Conservation (phyloP, 2,113 vertebrate species). For the Ageneiosus marmoratus region DNA sequence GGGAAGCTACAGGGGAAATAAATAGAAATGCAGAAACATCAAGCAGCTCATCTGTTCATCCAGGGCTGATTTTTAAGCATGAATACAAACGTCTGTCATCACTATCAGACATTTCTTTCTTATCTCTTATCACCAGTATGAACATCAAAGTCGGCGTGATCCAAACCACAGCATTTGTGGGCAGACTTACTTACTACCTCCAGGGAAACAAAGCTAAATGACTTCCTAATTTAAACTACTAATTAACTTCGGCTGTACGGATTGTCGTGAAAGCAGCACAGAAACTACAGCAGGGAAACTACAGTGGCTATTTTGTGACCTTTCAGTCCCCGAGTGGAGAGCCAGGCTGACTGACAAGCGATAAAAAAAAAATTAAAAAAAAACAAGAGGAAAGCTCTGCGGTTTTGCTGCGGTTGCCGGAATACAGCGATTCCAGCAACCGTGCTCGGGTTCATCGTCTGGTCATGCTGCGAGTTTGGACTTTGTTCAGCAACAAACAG, state of each 20-base stretch:
- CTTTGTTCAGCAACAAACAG: not conserved
- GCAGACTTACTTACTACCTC: not conserved
- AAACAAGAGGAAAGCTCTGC: conserved; percentile 4
- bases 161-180: not conserved
- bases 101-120: not conserved
- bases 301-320: conserved; percentile 23
- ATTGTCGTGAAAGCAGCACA: conserved; percentile 11
- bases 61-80: not conserved
- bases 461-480: not conserved
- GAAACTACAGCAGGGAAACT: conserved; percentile 9
- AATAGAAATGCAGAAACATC: not conserved
- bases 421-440: conserved; percentile 7
- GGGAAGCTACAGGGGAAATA: not conserved
- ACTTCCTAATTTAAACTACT: conserved; percentile 13
- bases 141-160: not conserved
- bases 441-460: conserved; percentile 16
- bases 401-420: not conserved
- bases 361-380: too few relatives aligned
- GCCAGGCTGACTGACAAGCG: conserved; percentile 13
- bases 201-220: not conserved
- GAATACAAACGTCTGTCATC: too few relatives aligned
- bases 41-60: conserved; percentile 20
- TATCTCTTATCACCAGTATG: not conserved
- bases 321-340: not conserved
- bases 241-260: conserved; percentile 20